Conservation (phyloP, 2,797 vertebrate genomes). For the Arremon aurantiirostris region DNA sequence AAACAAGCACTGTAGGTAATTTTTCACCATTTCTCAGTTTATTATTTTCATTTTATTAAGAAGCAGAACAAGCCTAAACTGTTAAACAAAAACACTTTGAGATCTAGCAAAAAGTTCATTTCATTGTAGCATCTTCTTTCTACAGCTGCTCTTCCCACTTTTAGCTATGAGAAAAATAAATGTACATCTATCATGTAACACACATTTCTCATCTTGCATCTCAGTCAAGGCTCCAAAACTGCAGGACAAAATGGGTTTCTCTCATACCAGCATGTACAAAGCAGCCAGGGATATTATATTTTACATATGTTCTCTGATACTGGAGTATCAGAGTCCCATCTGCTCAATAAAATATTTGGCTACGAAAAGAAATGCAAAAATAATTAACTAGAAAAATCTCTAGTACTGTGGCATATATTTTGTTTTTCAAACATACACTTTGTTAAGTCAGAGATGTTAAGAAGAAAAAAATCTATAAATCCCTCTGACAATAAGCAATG, state of each 20-base stretch:
- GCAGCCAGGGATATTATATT: background rate
- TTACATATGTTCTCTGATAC: background rate
- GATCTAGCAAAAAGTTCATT: background rate
- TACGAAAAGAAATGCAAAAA: background rate
- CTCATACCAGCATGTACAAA: background rate
- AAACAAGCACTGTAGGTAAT: background rate
- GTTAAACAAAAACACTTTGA: background rate
- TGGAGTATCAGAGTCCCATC: background rate
- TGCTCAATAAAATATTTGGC: background rate
- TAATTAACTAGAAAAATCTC: slow-evolving; percentile 67
- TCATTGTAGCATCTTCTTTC: background rate
- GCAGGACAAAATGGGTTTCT: background rate
- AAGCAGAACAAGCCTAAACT: background rate
- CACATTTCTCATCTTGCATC: background rate
- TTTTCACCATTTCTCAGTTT: background rate
- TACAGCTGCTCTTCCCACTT: background rate
- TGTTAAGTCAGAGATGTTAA: slow-evolving; percentile 47
- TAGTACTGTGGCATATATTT: slow-evolving; percentile 31
- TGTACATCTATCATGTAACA: too few relatives aligned
- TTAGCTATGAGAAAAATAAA: background rate
- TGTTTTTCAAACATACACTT: slow-evolving; percentile 63
- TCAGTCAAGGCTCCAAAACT: background rate
- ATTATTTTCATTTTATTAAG: background rate
- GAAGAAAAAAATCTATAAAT: slow-evolving; percentile 50
- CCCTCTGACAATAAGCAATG: slow-evolving; percentile 44